Evolutionary conservation across 2,113 vertebrate genomes (phyloP).

Genomic region (Siniperca knerii): DNA sequence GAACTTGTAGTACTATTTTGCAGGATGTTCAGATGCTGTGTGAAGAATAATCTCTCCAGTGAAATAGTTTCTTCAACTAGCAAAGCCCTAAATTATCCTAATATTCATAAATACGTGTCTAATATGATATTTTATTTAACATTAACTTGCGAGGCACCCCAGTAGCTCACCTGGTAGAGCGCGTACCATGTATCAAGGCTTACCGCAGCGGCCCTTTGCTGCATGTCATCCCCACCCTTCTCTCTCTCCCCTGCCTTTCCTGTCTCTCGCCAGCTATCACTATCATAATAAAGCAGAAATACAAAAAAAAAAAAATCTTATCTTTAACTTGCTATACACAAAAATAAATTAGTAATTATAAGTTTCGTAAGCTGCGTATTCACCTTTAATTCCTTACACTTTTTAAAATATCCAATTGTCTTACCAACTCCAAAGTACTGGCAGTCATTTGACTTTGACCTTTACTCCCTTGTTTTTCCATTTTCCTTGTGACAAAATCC

Average conservation of each 20-base stretch:
- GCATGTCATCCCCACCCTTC: too few relatives aligned
- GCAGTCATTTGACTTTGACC: background rate
- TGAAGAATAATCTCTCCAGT: background rate
- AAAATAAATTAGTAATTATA: background rate
- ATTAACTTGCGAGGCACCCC: background rate
- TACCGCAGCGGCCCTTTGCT: too few relatives aligned
- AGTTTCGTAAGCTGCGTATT: background rate
- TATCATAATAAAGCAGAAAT: too few relatives aligned
- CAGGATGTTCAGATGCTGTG: slow-evolving; percentile 1
- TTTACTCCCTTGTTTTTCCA: background rate
- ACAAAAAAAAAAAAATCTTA: too few relatives aligned
- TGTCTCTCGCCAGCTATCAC: too few relatives aligned
- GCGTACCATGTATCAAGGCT: too few relatives aligned
- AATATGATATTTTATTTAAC: background rate
- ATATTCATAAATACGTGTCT: background rate
- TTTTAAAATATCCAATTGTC: background rate
- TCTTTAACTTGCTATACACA: background rate
- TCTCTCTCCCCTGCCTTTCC: too few relatives aligned
- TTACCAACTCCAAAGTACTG: background rate
- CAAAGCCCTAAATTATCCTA: background rate
- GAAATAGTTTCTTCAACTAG: background rate
- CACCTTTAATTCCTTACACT: background rate
- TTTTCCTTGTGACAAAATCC: background rate
- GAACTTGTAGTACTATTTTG: background rate
- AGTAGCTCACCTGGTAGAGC: too few relatives aligned